Conservation (phyloP, 2,113 vertebrate species). For the Pungitius pungitius region DNA sequence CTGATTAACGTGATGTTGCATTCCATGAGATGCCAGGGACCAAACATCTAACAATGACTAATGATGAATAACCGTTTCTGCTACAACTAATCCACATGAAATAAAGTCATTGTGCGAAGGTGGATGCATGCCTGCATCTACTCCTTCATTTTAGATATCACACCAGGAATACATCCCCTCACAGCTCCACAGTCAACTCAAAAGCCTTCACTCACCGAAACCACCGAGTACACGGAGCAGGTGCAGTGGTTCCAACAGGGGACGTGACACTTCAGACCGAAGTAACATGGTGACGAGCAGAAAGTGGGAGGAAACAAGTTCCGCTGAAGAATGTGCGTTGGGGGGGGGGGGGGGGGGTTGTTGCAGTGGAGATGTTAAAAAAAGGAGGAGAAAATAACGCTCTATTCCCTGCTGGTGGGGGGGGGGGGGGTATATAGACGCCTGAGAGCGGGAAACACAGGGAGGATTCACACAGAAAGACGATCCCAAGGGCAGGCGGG, state of each 20-base stretch:
- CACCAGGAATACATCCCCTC: slow-evolving; percentile 24
- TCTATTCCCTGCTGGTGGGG: slow-evolving; percentile 39
- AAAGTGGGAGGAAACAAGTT: slow-evolving; percentile 17
- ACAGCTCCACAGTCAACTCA: slow-evolving; percentile 37
- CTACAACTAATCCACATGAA: not conserved
- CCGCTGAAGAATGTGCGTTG: not conserved
- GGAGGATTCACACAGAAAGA: slow-evolving; percentile 40
- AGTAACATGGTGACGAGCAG: not conserved
- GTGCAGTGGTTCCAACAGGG: slow-evolving; percentile 23
- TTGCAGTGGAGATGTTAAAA: slow-evolving; percentile 30
- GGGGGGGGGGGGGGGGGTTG: slow-evolving; percentile 6
- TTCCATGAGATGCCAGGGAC: not conserved
- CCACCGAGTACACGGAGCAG: slow-evolving; percentile 11
- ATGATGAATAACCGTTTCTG: not conserved
- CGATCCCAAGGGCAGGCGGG: slow-evolving; percentile 58
- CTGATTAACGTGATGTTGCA: not conserved
- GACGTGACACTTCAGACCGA: slow-evolving; percentile 9
- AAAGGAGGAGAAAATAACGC: slow-evolving; percentile 29
- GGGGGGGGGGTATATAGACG: too few species aligned
- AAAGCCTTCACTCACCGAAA: slow-evolving; percentile 32
- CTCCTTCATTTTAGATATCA: not conserved
- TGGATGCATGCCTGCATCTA: too few species aligned
- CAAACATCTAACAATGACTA: not conserved
- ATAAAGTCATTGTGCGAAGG: not conserved
- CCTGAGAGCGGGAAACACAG: slow-evolving; percentile 30